Evolutionary conservation across 2,888 invertebrate genomes (phyloP), one percentile per base, ranked within the genome.

Genomic region (Latrodectus elegans): DNA sequence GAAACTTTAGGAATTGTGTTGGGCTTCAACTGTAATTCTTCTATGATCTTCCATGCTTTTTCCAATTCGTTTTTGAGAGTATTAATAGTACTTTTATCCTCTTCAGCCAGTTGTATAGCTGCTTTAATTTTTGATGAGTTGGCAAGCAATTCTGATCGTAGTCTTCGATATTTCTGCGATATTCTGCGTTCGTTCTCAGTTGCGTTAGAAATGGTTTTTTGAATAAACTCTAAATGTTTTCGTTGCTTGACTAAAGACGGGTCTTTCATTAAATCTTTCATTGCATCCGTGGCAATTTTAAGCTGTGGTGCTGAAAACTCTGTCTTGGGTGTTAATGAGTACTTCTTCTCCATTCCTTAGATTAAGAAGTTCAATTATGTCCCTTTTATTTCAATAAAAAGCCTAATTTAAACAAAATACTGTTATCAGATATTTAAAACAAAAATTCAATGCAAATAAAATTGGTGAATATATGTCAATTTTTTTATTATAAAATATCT

Each of bases 81-180:
- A 15, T 80, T 75, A n/a, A 86, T 86, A 9, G 64, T 75, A 12
- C 52, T 80, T 65, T 86, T 86, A 12, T 86, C 86, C 10, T 80
- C 75, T 53, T 70, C 80, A 60, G 80, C 75, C 38, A 86, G 10
- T 15, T 76, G 64, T 51, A 80, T n/a, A 4, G 80, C 75, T 12
- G 71, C 70, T 64, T 71, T 80, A 8, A 86, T 72, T 75, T 80
- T 86, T 2, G 80, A 80, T 4, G 51, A 51, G 52, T 80, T 80
- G 11, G 80, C 67, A 15, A 26, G 70, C 38, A 86, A n/a, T 26
- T 80, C 80, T 6, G 64, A 52, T 52, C 76, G 60, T 8, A 80
- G 49, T 22, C 10, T 51, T 3, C 64, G 26, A 15, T 70, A 80
- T 22, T 76, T 80, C 10, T 17, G 51, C 8, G 38, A 51, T 60